Evolutionary conservation across 2,797 vertebrate species (phyloP).

Genomic region (Sebastes diaconus): DNA sequence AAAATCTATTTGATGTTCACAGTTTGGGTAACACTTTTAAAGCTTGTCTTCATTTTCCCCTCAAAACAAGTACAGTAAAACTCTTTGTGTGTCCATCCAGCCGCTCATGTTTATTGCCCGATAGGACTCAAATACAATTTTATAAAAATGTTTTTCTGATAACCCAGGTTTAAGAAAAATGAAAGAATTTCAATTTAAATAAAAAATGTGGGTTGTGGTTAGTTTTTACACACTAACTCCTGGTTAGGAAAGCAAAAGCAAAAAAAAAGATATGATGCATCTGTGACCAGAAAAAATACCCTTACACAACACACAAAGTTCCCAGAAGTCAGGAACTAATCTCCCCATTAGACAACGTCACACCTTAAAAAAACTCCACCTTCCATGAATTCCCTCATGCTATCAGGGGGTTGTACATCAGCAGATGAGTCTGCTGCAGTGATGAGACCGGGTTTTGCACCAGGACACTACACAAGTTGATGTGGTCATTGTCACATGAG

Average conservation of each 20-base stretch:
- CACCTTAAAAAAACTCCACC: conserved; percentile 27
- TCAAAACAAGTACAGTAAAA: neutral
- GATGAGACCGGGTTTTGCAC: conserved; percentile 26
- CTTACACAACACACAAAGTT: conserved; percentile 24
- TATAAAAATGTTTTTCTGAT: neutral
- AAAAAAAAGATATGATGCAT: neutral
- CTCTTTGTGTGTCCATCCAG: neutral
- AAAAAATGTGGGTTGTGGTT: neutral
- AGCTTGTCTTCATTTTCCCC: neutral
- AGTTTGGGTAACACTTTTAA: neutral
- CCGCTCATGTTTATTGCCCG: neutral
- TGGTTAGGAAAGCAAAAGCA: neutral
- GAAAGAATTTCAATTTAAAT: neutral
- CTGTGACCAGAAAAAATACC: conserved; percentile 8
- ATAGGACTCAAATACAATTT: no score
- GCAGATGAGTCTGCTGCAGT: conserved; percentile 17
- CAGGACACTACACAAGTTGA: conserved; percentile 9
- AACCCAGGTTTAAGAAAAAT: neutral
- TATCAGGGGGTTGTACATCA: conserved; percentile 6
- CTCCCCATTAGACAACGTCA: conserved; percentile 16
- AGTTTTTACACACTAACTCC: neutral
- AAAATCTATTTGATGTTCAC: neutral
- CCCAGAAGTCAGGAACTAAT: conserved; percentile 18
- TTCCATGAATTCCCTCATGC: conserved; percentile 11
- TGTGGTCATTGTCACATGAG: conserved; percentile 24